Percentiles rank a stretch among this genome's conserved stretches.
Conservation (phyloP, 1,140 invertebrate genomes). For the Probaryconus sp. region DNA sequence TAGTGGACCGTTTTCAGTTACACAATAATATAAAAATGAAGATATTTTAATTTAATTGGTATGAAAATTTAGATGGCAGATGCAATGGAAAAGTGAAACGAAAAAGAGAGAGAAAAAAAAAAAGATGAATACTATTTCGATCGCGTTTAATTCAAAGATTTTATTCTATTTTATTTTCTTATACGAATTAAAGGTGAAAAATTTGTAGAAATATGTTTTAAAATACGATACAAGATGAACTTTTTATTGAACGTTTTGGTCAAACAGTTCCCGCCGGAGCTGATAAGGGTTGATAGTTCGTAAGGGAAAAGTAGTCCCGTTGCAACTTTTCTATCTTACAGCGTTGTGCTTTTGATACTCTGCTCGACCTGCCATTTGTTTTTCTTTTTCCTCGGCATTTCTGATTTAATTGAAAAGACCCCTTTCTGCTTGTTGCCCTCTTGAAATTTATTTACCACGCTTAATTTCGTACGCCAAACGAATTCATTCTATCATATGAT, state of each 20-base stretch:
- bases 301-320: slow-evolving; percentile 46
- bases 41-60: too few species aligned
- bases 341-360: slow-evolving; percentile 38
- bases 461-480: slow-evolving; percentile 39
- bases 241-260: slow-evolving; percentile 73
- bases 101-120: too few species aligned
- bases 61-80: too few species aligned
- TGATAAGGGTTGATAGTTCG: slow-evolving; percentile 69
- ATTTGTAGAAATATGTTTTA: slow-evolving; percentile 34
- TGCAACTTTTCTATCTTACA: slow-evolving; percentile 27
- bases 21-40: too few species aligned
- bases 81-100: too few species aligned
- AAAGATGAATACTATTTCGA: too few species aligned
- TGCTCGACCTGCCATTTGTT: not conserved
- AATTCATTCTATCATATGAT: slow-evolving; percentile 12
- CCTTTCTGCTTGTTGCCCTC: slow-evolving; percentile 1
- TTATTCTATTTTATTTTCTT: too few species aligned
- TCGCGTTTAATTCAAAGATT: too few species aligned
- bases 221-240: slow-evolving; percentile 65
- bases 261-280: slow-evolving; percentile 70
- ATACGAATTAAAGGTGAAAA: slow-evolving; percentile 2
- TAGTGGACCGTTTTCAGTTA: too few species aligned
- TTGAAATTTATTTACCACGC: slow-evolving; percentile 13
- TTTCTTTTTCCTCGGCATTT: slow-evolving; percentile 18
- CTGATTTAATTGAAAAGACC: slow-evolving; percentile 68